Conservation (phyloP, 2,113 vertebrate species). For the Macaca mulatta region DNA sequence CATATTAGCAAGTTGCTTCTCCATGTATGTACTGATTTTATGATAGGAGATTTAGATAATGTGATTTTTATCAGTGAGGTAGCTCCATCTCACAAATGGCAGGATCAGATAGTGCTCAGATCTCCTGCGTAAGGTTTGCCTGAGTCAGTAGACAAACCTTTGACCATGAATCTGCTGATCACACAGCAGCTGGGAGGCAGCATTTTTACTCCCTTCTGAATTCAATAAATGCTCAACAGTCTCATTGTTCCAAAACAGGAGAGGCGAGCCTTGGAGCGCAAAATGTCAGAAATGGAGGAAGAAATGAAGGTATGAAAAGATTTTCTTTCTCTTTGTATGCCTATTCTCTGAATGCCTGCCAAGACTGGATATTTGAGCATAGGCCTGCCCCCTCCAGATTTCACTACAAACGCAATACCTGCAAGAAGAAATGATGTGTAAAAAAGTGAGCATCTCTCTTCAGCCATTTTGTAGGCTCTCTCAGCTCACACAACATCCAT, state of each 20-base stretch:
- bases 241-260: conserved; percentile 85
- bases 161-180: neutral
- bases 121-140: neutral
- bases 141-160: neutral
- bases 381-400: neutral
- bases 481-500: neutral
- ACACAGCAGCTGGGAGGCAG: neutral
- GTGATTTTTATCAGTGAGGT: neutral
- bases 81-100: neutral
- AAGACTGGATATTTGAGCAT: neutral
- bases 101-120: neutral
- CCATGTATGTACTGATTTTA: neutral
- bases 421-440: neutral
- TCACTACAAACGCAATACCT: neutral
- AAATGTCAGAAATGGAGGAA: conserved; percentile 97
- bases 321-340: neutral
- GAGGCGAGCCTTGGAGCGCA: conserved; percentile 94
- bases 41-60: neutral
- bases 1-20: neutral
- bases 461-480: neutral
- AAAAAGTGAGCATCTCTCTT: neutral
- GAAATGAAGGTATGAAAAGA: conserved; percentile 93
- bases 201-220: neutral
- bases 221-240: neutral
- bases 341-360: neutral